A percentile compares a stretch with the other conserved stretches of the same genome.
These are phyloP conservation scores for Tachysurus fulvidraco DNA, from an alignment of 2,113 vertebrate genomes.

Conservation along the genomic window DNA sequence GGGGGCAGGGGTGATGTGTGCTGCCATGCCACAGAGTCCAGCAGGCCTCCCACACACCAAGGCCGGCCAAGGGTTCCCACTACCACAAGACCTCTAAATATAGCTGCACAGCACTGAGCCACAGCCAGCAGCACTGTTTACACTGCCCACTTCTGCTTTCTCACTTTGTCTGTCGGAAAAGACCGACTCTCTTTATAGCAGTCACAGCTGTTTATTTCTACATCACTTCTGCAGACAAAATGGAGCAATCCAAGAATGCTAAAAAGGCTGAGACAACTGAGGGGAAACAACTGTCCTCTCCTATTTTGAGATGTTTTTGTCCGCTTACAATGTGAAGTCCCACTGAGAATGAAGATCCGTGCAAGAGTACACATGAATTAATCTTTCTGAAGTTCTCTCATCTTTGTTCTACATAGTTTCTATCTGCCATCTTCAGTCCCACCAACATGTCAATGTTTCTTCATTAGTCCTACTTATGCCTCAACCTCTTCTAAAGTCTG, in stretches of 20 bases:
- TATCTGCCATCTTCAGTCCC: neutral
- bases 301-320: neutral
- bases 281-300: neutral
- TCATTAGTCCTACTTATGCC: conserved; percentile 20
- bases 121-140: conserved; percentile 43
- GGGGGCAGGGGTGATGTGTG: conserved; percentile 30
- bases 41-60: conserved; percentile 53
- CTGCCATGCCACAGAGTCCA: conserved; percentile 45
- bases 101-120: conserved; percentile 44
- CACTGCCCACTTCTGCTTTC: conserved; percentile 34
- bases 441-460: conserved; percentile 23
- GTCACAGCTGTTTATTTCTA: conserved; percentile 24
- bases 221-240: conserved; percentile 33
- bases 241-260: conserved; percentile 10
- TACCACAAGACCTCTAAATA: conserved; percentile 57
- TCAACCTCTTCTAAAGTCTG: conserved; percentile 30
- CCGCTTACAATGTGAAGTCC: neutral
- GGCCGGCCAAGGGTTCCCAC: conserved; percentile 64
- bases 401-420: conserved; percentile 2
- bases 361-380: conserved; percentile 19
- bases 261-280: neutral
- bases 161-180: conserved; percentile 37
- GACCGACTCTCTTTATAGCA: conserved; percentile 30
- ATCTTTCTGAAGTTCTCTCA: conserved; percentile 12
- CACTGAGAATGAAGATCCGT: neutral